phyloP scores from a whole-genome alignment of 1,140 invertebrate genomes.

The Stenopsyche tienmushanensis region DNA sequence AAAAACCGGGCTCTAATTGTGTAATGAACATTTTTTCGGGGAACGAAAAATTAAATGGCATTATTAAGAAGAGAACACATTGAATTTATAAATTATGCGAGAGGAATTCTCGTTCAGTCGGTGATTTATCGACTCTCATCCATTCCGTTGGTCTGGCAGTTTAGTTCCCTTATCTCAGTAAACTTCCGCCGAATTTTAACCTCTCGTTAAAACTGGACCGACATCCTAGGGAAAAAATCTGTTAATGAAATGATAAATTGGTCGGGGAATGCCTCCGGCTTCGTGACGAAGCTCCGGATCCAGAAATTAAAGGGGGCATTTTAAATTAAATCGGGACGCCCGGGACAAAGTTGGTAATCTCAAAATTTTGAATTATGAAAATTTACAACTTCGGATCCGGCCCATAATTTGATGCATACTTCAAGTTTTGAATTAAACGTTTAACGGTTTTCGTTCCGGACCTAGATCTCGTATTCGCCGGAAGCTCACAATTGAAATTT shows the following conservation, averaged over 20 bases:
- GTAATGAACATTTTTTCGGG: too few relatives aligned
- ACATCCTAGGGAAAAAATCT: not conserved
- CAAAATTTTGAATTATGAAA: constrained; percentile 7
- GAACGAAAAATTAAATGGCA: too few relatives aligned
- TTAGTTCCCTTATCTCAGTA: not conserved
- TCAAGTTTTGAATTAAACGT: not conserved
- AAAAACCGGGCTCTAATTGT: too few relatives aligned
- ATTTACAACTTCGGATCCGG: not conserved
- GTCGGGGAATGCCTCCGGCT: not conserved
- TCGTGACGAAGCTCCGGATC: not conserved
- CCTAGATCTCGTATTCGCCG: not conserved
- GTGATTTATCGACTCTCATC: constrained; percentile 4
- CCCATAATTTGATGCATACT: not conserved
- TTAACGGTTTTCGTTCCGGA: not conserved
- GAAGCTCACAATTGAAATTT: not conserved
- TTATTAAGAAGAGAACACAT: too few relatives aligned
- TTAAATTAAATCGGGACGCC: not conserved
- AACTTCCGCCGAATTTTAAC: constrained; percentile 7
- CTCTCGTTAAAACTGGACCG: not conserved
- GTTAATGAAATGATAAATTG: constrained; percentile 14
- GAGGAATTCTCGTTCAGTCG: not conserved
- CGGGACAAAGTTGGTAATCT: not conserved
- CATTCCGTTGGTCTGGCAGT: not conserved
- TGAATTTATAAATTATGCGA: too few relatives aligned
- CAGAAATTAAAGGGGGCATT: not conserved